Evolutionary conservation across 2,797 vertebrate species (phyloP).

Genomic region (Hirundo rustica): DNA sequence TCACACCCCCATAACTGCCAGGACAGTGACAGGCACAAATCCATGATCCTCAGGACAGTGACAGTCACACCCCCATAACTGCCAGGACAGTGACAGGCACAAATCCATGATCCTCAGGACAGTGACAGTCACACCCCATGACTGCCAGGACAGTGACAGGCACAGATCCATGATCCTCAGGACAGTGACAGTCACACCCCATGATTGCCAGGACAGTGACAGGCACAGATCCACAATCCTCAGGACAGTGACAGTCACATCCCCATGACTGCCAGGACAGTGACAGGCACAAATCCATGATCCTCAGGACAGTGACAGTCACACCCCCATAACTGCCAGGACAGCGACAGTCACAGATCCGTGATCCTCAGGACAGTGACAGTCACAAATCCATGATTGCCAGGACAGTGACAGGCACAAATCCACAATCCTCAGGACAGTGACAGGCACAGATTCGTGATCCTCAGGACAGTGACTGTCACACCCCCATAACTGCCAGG

Average conservation of each 20-base stretch:
- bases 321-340: fast-evolving
- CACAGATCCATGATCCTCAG: too few species aligned
- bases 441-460: not conserved
- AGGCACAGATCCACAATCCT: not conserved
- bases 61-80: not conserved
- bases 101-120: not conserved
- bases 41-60: not conserved
- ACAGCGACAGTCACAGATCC: not conserved
- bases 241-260: not conserved
- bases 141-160: not conserved
- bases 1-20: fast-evolving
- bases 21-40: not conserved
- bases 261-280: not conserved
- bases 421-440: too few species aligned
- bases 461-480: not conserved
- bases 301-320: not conserved
- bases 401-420: not conserved
- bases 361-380: not conserved
- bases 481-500: too few species aligned
- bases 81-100: not conserved
- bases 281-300: not conserved
- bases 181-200: not conserved
- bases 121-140: not conserved
- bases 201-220: not conserved
- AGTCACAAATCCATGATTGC: fast-evolving